phyloP scores from a whole-genome alignment of 2,797 vertebrate genomes.

The Rhyacichthys aspro region DNA sequence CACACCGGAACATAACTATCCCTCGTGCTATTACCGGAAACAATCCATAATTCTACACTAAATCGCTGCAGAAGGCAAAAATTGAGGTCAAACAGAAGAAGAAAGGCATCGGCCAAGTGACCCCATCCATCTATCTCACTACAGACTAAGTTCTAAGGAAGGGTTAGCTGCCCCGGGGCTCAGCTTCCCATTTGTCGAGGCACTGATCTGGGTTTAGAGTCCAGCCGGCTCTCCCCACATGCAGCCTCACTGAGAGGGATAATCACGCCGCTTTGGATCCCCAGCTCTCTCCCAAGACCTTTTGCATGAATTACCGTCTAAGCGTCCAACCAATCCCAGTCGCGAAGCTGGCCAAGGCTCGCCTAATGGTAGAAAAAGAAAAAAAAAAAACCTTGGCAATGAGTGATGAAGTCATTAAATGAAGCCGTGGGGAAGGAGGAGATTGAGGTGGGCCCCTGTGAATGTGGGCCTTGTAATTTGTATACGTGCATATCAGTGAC shows the following conservation, averaged over 20 bases:
- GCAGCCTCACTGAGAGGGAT: conserved; percentile 56
- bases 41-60: background rate
- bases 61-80: background rate
- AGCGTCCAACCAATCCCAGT: conserved; percentile 29
- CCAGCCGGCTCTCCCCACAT: conserved; percentile 54
- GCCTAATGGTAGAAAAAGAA: conserved; percentile 31
- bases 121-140: conserved; percentile 12
- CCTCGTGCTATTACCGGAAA: background rate
- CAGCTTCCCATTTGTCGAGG: conserved; percentile 51
- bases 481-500: conserved; percentile 68
- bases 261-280: conserved; percentile 59
- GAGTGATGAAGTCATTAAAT: conserved; percentile 70
- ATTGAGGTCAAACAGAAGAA: conserved; percentile 19
- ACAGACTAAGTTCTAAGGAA: conserved; percentile 34
- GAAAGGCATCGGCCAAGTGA: conserved; percentile 15
- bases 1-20: too few species aligned
- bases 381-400: conserved; percentile 31
- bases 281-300: conserved; percentile 47
- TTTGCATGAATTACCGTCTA: conserved; percentile 48
- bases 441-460: conserved; percentile 46
- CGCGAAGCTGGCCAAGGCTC: conserved; percentile 31
- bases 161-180: conserved; percentile 44
- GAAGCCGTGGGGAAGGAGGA: conserved; percentile 35
- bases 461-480: conserved; percentile 60
- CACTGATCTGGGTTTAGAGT: conserved; percentile 62